Evolutionary conservation across 2,888 invertebrate genomes (phyloP), one percentile per base, ranked within the genome.

Genomic region (Patella pellucida): DNA sequence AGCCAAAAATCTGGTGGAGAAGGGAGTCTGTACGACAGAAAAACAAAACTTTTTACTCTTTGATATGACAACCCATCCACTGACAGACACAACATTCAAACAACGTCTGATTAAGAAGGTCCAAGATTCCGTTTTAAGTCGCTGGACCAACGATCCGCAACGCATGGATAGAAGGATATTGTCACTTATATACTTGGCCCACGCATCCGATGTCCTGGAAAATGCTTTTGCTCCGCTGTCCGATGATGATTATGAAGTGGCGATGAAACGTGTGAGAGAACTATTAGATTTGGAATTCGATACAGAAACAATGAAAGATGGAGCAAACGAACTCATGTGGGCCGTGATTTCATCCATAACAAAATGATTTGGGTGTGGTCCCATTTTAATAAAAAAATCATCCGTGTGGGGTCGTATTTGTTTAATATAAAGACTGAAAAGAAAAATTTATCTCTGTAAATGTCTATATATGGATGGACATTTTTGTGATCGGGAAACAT

Each of bases 21-120:
- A 99, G 92, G 99, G 99, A 84, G 98, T 99, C 68, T 94, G 99
- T 84, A 98, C 99, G 79, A 99, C 99, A 78, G 99, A 99, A 92
- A 99, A 99, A 93, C 99, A 99, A 92, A 99, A 99, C 92, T 99
- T 99, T 92, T 93, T 99, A 87, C 93, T 99, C 76, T 99, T 99
- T 91, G 99, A 99, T 92, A 99, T 99, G 98, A 99, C 99, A 74
- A 99, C 99, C 86, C 99, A 99, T 93, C 99, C 99, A 67, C 93
- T 99, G 80, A 97, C 96, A 82, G 98, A 99, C 91, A 96, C 96
- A 92, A 94, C 95, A 84, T 95, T 97, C 74, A 99, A 99, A 93
- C 95, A 96, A 88, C 95, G 97, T 87, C 94, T 99, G 89, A 97
- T 99, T 79, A 98, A 98, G 93, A 89, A 85, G 77, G 97, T 99